phyloP scores from a whole-genome alignment of 2,113 vertebrate genomes.

The Tiliqua scincoides region DNA sequence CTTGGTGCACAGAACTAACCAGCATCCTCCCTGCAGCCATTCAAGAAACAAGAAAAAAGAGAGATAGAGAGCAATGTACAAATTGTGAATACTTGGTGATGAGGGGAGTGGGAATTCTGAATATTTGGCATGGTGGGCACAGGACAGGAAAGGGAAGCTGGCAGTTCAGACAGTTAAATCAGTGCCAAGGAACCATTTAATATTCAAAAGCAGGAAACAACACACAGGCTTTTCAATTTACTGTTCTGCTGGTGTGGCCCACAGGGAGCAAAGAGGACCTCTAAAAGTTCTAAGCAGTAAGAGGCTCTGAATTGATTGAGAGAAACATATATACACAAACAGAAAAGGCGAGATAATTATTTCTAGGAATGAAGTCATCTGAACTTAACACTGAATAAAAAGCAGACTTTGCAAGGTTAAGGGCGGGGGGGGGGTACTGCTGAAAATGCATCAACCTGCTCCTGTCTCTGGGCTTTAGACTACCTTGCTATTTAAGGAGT shows the following conservation, averaged over 20 bases:
- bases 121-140: not conserved
- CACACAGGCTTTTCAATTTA: not conserved
- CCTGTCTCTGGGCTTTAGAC: not conserved
- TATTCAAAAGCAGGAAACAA: not conserved
- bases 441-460: not conserved
- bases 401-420: not conserved
- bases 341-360: not conserved
- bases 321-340: not conserved
- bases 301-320: not conserved
- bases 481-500: not conserved
- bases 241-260: not conserved
- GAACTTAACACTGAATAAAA: not conserved
- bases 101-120: rapidly evolving
- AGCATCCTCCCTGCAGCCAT: conserved; percentile 17
- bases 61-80: rapidly evolving
- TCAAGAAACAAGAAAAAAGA: not conserved
- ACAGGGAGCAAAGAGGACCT: not conserved
- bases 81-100: not conserved
- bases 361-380: conserved; percentile 7
- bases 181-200: not conserved
- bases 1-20: rapidly evolving
- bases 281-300: not conserved
- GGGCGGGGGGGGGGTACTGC: not conserved
- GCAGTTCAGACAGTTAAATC: not conserved
- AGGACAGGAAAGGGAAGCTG: not conserved